A percentile compares a stretch with the other conserved stretches of the same genome.
phyloP scores from a whole-genome alignment of 2,797 vertebrate species.

The Megaceryle alcyon region DNA sequence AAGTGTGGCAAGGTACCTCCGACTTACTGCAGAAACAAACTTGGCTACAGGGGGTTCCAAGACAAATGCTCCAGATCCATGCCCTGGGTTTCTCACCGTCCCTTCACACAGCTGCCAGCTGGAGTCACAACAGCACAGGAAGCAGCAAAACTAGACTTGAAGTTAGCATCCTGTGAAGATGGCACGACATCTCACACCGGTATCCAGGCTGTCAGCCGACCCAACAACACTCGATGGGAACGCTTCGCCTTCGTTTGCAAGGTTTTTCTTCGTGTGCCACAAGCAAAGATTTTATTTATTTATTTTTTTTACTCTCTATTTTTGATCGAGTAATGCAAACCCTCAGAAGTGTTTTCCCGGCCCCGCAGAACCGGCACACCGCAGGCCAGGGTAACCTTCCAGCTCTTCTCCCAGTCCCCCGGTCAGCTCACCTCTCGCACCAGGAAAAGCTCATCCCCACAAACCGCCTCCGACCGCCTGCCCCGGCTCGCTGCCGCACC shows the following conservation, averaged over 20 bases:
- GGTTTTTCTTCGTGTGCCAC: rapidly evolving
- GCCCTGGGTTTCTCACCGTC: rapidly evolving
- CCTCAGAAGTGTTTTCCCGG: not conserved
- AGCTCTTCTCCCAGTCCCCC: not conserved
- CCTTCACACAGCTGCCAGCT: not conserved
- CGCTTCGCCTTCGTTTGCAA: rapidly evolving
- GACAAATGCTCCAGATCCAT: not conserved
- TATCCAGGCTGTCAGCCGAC: not conserved
- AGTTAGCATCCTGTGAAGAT: rapidly evolving
- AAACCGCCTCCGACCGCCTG: not conserved
- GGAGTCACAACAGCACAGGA: rapidly evolving
- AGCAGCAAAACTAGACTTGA: not conserved
- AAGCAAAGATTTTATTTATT: not conserved
- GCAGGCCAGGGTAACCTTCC: not conserved
- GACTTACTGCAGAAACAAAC: not conserved
- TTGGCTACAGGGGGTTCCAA: not conserved
- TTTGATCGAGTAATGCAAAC: rapidly evolving
- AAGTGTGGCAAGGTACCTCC: rapidly evolving
- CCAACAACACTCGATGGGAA: rapidly evolving
- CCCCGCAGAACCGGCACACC: rapidly evolving
- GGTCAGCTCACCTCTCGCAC: not conserved
- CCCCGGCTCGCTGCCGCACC: not conserved
- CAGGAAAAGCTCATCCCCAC: not conserved
- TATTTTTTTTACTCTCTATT: rapidly evolving
- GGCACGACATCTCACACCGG: not conserved